phyloP scores from a whole-genome alignment of 1,140 invertebrate species.

The Anoplolepis gracilipes region DNA sequence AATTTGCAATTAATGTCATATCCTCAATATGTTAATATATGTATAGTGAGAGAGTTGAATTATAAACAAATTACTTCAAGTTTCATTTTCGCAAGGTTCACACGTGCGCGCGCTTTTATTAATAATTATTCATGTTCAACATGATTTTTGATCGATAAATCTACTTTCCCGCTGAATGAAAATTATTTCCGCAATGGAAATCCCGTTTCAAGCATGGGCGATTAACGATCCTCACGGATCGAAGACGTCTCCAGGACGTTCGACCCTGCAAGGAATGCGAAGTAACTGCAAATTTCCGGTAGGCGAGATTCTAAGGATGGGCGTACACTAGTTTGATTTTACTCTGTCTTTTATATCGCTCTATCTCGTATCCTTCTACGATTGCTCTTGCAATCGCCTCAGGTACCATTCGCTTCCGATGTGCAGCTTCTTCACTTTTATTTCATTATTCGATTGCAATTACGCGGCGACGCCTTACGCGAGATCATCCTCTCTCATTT shows the following conservation, averaged over 20 bases:
- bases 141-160: conserved; percentile 28
- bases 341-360: conserved; percentile 68
- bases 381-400: conserved; percentile 61
- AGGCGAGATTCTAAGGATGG: conserved; percentile 75
- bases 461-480: conserved; percentile 2
- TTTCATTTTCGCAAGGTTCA: background rate
- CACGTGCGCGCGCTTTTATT: background rate
- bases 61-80: background rate
- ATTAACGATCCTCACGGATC: conserved; percentile 76
- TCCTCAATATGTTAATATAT: background rate
- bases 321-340: conserved; percentile 72
- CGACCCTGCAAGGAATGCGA: conserved; percentile 81
- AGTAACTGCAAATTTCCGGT: conserved; percentile 84
- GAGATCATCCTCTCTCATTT: conserved; percentile 20
- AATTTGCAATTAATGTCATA: too few species aligned
- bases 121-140: background rate
- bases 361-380: conserved; percentile 24
- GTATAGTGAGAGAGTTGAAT: background rate
- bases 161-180: conserved; percentile 41
- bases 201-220: conserved; percentile 74
- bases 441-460: conserved; percentile 48
- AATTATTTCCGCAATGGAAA: conserved; percentile 64
- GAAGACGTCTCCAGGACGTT: conserved; percentile 62
- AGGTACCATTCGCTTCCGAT: conserved; percentile 58
- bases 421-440: conserved; percentile 32